Conservation (phyloP, 1,140 invertebrate species). For the Pseudobourletiella spinata region DNA sequence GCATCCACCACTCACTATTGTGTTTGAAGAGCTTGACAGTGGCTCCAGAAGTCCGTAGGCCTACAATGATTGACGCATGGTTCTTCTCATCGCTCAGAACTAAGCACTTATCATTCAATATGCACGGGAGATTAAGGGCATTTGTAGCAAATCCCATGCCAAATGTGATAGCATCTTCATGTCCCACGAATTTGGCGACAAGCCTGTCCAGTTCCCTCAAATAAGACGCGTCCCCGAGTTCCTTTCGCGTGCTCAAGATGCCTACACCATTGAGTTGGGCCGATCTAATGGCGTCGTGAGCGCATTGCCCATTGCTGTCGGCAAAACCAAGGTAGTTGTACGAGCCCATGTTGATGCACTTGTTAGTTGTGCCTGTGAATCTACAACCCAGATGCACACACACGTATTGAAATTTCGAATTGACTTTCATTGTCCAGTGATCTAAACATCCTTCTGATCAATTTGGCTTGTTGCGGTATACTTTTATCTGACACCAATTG, state of each 20-base stretch:
- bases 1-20: constrained; percentile 52
- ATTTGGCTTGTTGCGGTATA: too few species aligned
- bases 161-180: constrained; percentile 87
- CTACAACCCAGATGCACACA: constrained; percentile 43
- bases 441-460: too few species aligned
- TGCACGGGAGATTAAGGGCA: constrained; percentile 77
- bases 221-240: constrained; percentile 43
- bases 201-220: constrained; percentile 63
- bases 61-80: constrained; percentile 91
- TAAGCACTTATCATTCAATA: constrained; percentile 71
- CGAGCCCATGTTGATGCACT: constrained; percentile 79
- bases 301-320: constrained; percentile 60
- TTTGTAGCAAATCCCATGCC: constrained; percentile 99
- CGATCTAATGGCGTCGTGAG: constrained; percentile 54
- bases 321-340: constrained; percentile 91
- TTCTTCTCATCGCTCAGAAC: constrained; percentile 93
- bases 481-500: too few species aligned
- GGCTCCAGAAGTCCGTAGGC: constrained; percentile 76
- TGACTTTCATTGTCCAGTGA: not conserved
- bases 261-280: constrained; percentile 59
- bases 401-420: constrained; percentile 51
- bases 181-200: constrained; percentile 78
- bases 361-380: constrained; percentile 63
- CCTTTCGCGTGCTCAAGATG: constrained; percentile 51
- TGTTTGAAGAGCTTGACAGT: constrained; percentile 81